These are phyloP conservation scores for Phoenicopterus ruber DNA, from an alignment of 2,113 vertebrate species.

Conservation along the genomic window DNA sequence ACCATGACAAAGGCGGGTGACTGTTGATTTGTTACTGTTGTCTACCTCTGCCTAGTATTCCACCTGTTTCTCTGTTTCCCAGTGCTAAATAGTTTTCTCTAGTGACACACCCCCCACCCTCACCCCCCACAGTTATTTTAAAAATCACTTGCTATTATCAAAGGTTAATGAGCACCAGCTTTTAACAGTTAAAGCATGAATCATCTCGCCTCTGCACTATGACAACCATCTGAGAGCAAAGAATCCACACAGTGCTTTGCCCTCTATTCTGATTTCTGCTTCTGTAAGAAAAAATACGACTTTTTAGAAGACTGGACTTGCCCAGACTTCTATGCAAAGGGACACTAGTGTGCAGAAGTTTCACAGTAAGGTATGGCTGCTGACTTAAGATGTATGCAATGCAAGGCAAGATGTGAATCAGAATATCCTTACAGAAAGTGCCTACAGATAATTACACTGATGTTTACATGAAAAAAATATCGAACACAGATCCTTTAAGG, in stretches of 20 bases:
- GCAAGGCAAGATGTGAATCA: neutral
- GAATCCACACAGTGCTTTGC: neutral
- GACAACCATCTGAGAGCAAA: neutral
- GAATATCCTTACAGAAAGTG: neutral
- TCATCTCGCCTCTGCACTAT: neutral
- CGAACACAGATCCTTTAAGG: neutral
- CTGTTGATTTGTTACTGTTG: neutral
- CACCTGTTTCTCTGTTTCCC: neutral
- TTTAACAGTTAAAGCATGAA: neutral
- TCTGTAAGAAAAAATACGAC: neutral
- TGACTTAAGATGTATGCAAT: neutral
- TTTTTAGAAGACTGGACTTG: neutral
- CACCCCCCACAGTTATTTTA: neutral
- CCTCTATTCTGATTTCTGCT: neutral
- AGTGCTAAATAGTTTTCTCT: neutral
- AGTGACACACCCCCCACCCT: neutral
- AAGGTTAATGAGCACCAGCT: neutral
- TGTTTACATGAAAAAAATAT: neutral
- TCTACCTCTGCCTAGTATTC: neutral
- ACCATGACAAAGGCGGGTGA: neutral
- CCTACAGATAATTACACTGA: neutral
- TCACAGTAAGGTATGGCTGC: fast-evolving
- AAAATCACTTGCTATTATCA: neutral
- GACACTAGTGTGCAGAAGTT: fast-evolving
- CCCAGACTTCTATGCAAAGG: neutral